A percentile compares a stretch with the other conserved stretches of the same genome.
Conservation (phyloP, 2,797 vertebrate genomes). For the Monodelphis domestica region DNA sequence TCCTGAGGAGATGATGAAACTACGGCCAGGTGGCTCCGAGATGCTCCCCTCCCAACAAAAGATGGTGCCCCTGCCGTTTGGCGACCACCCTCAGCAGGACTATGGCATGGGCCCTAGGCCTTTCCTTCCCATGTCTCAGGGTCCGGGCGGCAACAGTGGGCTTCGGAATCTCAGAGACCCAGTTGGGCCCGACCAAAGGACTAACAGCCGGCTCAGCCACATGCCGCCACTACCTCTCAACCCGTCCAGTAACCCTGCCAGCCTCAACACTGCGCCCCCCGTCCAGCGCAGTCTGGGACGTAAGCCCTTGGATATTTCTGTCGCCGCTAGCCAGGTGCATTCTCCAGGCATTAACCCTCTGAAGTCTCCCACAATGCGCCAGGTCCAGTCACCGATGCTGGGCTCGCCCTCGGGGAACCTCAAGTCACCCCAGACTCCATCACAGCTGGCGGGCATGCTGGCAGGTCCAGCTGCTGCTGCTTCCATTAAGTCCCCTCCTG, state of each 20-base stretch:
- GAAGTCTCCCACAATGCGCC: conserved; percentile 97
- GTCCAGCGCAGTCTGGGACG: conserved; percentile 90
- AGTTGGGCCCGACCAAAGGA: conserved; percentile 96
- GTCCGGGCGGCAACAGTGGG: conserved; percentile 85
- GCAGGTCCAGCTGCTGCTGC: conserved; percentile 92
- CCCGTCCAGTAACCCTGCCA: conserved; percentile 87
- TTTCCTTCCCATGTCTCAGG: conserved; percentile 91
- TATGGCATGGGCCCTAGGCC: conserved; percentile 95
- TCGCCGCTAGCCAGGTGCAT: conserved; percentile 93
- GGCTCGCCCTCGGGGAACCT: conserved; percentile 98
- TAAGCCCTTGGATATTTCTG: conserved; percentile 96
- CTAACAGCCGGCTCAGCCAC: conserved; percentile 96
- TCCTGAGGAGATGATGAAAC: conserved; percentile 89
- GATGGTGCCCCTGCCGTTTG: conserved; percentile 93
- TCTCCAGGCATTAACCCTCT: conserved; percentile 97
- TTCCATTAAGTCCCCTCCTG: conserved; percentile 97
- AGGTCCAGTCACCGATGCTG: conserved; percentile 99
- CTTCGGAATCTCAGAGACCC: conserved; percentile 93
- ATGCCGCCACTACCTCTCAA: conserved; percentile 94
- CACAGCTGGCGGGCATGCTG: conserved; percentile 98
- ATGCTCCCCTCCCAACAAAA: conserved; percentile 90
- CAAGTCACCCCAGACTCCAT: conserved; percentile 98
- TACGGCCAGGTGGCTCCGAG: conserved; percentile 84
- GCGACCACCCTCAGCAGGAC: conserved; percentile 95
- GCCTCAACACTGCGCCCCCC: conserved; percentile 89